These are phyloP conservation scores for Indri indri DNA, from an alignment of 2,113 vertebrate species.

Conservation along the genomic window DNA sequence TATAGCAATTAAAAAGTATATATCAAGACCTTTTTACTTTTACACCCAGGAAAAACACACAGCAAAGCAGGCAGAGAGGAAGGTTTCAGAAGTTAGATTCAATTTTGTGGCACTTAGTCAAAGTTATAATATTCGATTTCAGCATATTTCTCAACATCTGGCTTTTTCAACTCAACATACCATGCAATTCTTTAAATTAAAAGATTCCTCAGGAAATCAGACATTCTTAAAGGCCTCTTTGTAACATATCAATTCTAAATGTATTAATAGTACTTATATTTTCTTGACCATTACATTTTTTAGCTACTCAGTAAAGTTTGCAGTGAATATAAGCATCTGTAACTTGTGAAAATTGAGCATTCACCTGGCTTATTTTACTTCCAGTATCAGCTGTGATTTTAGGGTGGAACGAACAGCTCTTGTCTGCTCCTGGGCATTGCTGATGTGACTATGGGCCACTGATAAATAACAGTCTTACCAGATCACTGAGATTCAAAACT, in stretches of 20 bases:
- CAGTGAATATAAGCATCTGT: not conserved
- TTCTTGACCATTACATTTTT: not conserved
- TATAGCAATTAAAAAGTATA: constrained; percentile 56
- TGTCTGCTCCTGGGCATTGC: not conserved
- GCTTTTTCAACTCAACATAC: not conserved
- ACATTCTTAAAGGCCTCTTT: not conserved
- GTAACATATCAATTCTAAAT: not conserved
- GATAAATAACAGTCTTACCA: not conserved
- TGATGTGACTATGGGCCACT: not conserved
- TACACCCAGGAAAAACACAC: not conserved
- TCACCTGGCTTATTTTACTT: not conserved
- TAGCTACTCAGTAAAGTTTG: not conserved
- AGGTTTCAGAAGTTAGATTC: constrained; percentile 21
- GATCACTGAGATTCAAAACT: not conserved
- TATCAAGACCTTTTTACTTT: constrained; percentile 64
- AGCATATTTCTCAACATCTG: not conserved
- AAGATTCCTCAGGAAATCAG: not conserved
- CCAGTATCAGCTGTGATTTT: not conserved
- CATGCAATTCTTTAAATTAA: not conserved
- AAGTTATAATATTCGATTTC: not conserved
- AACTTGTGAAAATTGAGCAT: not conserved
- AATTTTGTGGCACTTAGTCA: not conserved
- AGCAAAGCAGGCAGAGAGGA: not conserved
- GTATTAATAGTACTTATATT: not conserved
- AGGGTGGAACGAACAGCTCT: not conserved